These are phyloP conservation scores for Cyphomyrmex costatus DNA, from an alignment of 1,140 invertebrate genomes.

Conservation along the genomic window DNA sequence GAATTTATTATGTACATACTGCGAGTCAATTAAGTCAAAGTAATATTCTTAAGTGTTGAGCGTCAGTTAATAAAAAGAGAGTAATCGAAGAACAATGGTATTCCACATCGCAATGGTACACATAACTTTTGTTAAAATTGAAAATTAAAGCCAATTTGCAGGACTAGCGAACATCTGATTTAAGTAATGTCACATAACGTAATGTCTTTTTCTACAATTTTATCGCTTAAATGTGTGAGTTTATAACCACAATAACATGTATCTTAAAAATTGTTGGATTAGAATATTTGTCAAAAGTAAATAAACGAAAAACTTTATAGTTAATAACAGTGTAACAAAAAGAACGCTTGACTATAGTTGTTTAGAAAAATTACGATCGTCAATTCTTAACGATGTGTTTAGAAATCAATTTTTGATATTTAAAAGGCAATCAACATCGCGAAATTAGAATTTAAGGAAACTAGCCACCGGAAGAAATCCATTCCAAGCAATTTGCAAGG, in stretches of 20 bases:
- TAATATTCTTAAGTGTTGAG: too few species aligned
- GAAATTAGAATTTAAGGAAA: constrained; percentile 23
- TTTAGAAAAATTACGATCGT: background rate
- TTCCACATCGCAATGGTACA: too few species aligned
- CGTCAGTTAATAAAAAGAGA: too few species aligned
- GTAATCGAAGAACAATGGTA: too few species aligned
- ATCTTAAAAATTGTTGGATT: background rate
- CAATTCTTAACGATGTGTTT: constrained; percentile 1
- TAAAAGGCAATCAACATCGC: background rate
- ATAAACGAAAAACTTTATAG: background rate
- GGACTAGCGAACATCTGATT: too few species aligned
- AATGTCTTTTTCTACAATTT: constrained; percentile 2
- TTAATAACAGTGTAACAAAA: background rate
- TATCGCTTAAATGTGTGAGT: background rate
- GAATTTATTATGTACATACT: too few species aligned
- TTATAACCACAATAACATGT: background rate
- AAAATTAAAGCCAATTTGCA: too few species aligned
- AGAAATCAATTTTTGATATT: constrained; percentile 9
- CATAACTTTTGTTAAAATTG: too few species aligned
- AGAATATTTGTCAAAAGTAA: background rate
- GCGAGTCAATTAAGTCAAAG: too few species aligned
- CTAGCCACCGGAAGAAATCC: constrained; percentile 36
- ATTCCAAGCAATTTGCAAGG: constrained; percentile 77
- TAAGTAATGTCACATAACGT: too few species aligned
- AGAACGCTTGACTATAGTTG: background rate